Evolutionary conservation across 35 echinoderm and acorn worm species (phyloP).

Genomic region (Patiria miniata): DNA sequence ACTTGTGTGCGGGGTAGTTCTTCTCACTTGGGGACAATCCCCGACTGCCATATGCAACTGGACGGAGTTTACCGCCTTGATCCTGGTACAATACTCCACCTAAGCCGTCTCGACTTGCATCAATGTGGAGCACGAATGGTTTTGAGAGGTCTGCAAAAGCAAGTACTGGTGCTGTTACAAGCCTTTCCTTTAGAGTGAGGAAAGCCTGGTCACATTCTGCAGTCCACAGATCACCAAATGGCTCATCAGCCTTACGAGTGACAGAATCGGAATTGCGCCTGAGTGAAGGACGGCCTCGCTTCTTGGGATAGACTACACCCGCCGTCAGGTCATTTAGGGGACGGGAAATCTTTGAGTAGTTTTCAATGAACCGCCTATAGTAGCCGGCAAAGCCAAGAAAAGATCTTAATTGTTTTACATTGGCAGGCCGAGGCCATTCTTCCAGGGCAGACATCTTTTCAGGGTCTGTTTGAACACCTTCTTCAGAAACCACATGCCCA

Average conservation of each 20-base stretch:
- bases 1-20: no score
- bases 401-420: neutral
- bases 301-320: neutral
- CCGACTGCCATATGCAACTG: no score
- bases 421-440: neutral
- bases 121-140: no score
- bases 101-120: no score
- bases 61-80: no score
- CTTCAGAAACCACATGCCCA: constrained; percentile 69
- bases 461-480: constrained; percentile 61
- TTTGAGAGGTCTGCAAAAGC: constrained; percentile 56
- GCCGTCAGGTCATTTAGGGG: constrained; percentile 34
- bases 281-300: neutral
- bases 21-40: no score
- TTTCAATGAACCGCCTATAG: constrained; percentile 24
- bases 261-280: no score
- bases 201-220: constrained; percentile 42
- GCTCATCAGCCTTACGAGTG: neutral
- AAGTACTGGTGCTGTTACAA: constrained; percentile 39
- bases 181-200: constrained; percentile 21
- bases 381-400: constrained; percentile 64
- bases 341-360: constrained; percentile 51
- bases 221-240: constrained; percentile 47
- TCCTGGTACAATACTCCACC: no score
- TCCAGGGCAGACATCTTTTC: constrained; percentile 47